Base-by-base conservation (phyloP, 37 sponge, comb jelly and placozoan species). In the Aplysina aerophoba region DNA sequence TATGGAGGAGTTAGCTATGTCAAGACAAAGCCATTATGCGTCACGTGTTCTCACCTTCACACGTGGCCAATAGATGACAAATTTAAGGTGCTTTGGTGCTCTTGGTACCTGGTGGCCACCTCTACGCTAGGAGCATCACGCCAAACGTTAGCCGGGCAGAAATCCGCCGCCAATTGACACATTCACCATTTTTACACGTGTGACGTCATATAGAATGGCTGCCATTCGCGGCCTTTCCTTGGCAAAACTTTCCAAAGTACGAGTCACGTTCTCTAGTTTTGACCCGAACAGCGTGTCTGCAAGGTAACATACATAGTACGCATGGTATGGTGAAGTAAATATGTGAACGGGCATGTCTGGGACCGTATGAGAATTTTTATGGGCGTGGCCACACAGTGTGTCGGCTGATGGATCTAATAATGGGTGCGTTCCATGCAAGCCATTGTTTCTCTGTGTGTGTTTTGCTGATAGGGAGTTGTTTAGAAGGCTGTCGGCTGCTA, bases 221-320 rank as follows among this genome's bases (percentile, higher is more conserved):
- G 82, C 90, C 21, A 79, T 93, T 65, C 40, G 94, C 31, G 91
- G 91, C 21, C 88, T 94, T 66, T 62, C 88, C 62, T 41, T 94
- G 55, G 88, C 55, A 22, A 87, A 90, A 38, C 6, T 94, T 13
- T 37, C 88, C 58, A 85, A 82, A n/a, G 85, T 94, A 25, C 53
- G 54, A 13, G 77, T 94, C n/a, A 21, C 55, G 14, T 94, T 94
- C 81, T 88, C 85, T 31, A 35, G 66, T 21, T 94, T 90, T 59
- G 91, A 94, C 66, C 60, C 79, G 0, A 90, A 68, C 30, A 41
- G 40, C 17, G 58, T 72, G 16, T 88, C 94, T 21, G 88, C 89
- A 65, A 90, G 94, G 94, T 92, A 80, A n/a, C 38, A 36, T 19
- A 11, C 21, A 12, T 8, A 41, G 27, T 34, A 30, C 59, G 59